Evolutionary conservation across 1,140 invertebrate species (phyloP).

Genomic region (Parapsyche elsis): DNA sequence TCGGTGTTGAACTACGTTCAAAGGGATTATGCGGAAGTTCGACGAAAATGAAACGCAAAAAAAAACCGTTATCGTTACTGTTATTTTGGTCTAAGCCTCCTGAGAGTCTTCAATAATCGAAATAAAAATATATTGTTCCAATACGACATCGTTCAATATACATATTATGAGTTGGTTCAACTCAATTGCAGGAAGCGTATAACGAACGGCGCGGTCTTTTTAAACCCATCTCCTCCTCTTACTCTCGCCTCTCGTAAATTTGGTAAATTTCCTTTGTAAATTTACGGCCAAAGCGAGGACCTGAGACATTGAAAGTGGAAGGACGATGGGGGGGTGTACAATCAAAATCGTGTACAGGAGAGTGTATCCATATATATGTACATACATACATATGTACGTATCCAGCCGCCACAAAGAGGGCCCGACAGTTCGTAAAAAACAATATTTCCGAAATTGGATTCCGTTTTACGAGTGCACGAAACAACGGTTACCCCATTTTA

Average conservation of each 20-base stretch:
- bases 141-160: not conserved
- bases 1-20: not conserved
- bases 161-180: not conserved
- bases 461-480: conserved; percentile 14
- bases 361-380: too few species aligned
- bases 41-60: not conserved
- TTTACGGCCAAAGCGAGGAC: not conserved
- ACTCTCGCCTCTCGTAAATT: not conserved
- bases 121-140: not conserved
- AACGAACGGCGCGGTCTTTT: too few species aligned
- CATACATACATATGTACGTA: too few species aligned
- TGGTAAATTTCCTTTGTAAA: not conserved
- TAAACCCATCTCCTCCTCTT: not conserved
- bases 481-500: conserved; percentile 4
- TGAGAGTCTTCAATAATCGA: not conserved
- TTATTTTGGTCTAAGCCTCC: not conserved
- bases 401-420: not conserved
- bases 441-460: conserved; percentile 25
- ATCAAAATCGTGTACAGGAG: too few species aligned
- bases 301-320: not conserved
- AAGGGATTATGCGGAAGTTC: not conserved
- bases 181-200: too few species aligned
- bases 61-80: not conserved
- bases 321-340: too few species aligned
- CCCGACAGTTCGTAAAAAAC: conserved; percentile 19